Base-by-base conservation (phyloP, 1,140 invertebrate species). In the Arion vulgaris region DNA sequence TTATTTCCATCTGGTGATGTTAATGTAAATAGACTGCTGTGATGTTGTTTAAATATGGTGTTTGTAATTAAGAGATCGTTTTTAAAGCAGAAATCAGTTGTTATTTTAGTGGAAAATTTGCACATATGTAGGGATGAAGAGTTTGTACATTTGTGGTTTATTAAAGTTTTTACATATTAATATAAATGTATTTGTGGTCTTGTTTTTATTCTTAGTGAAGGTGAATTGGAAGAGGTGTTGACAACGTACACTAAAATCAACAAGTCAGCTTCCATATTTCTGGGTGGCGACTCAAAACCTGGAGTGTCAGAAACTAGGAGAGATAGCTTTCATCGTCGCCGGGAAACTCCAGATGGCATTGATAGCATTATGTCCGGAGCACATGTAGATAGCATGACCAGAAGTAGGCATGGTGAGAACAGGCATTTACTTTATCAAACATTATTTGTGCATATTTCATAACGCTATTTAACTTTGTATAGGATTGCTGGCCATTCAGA, bases 241-340 rank as follows among this genome's bases (percentile, higher is more conserved):
- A 94, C 94, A 53, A 91, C 94, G 7, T 95, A 95, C 89, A 95
- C 94, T 26, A 93, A 93, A 74, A 90, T 95, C 34, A 94, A 95
- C 89, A 94, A 95, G 82, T 95, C 94, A 79, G 94, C 94, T 36
- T 94, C 94, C 84, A 94, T 94, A 85, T 95, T 95, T 86, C 90
- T 95, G 68, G 94, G 94, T 79, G 89, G 91, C 17, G 88, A 88
- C 62, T 62, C 85, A 19, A 87, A 88, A 39, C 49, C 85, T 17
- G 68, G 79, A 1, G 36, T 73, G 36, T 73, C 69, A 13, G 79
- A 81, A 9, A 28, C 39, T 13, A 81, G 73, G 34, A 72, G 38
- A 34, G 81, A 85, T 28, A 85, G 76, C 41, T 45, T 84, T 73
- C 45, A 57, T 45, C 71, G 79, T 11, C 78, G 83, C 11, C 53